Conservation (phyloP, 37 sponge, comb jelly and placozoan species). For the Geodia barretti region DNA sequence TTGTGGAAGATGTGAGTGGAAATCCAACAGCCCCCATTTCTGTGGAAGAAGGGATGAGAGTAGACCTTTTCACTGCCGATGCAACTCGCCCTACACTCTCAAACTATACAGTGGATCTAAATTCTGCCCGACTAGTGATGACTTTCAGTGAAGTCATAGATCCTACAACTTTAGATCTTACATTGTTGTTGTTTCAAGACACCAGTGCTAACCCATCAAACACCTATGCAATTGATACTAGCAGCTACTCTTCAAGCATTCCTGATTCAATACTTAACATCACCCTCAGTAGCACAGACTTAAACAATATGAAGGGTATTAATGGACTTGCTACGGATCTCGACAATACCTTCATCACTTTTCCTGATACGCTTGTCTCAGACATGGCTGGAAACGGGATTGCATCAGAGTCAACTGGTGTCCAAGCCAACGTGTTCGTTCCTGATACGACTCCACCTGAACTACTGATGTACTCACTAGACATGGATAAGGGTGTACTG, state of each 20-base stretch:
- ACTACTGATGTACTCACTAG: slow-evolving; percentile 64
- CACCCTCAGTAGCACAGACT: slow-evolving; percentile 44
- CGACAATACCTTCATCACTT: slow-evolving; percentile 53
- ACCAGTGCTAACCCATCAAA: neutral
- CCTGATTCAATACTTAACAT: slow-evolving; percentile 30
- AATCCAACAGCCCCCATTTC: slow-evolving; percentile 38
- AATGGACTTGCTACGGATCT: slow-evolving; percentile 25
- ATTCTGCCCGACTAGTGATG: slow-evolving; percentile 56
- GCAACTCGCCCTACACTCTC: slow-evolving; percentile 47
- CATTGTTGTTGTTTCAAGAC: slow-evolving; percentile 22
- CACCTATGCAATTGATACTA: slow-evolving; percentile 46
- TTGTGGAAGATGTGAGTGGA: slow-evolving; percentile 58
- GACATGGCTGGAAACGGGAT: slow-evolving; percentile 73
- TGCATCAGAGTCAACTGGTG: slow-evolving; percentile 17
- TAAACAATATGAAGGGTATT: slow-evolving; percentile 68
- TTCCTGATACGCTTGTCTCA: slow-evolving; percentile 38
- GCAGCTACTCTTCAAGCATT: neutral
- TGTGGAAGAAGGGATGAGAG: slow-evolving; percentile 30
- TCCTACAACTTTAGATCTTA: slow-evolving; percentile 22
- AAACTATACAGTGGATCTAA: slow-evolving; percentile 73
- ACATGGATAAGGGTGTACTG: slow-evolving; percentile 74
- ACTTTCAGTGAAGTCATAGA: slow-evolving; percentile 86
- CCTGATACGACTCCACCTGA: slow-evolving; percentile 69
- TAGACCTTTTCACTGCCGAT: slow-evolving; percentile 48
- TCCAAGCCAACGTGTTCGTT: slow-evolving; percentile 56